Evolutionary conservation across 2,113 vertebrate species (phyloP).

Genomic region (Scortum barcoo): DNA sequence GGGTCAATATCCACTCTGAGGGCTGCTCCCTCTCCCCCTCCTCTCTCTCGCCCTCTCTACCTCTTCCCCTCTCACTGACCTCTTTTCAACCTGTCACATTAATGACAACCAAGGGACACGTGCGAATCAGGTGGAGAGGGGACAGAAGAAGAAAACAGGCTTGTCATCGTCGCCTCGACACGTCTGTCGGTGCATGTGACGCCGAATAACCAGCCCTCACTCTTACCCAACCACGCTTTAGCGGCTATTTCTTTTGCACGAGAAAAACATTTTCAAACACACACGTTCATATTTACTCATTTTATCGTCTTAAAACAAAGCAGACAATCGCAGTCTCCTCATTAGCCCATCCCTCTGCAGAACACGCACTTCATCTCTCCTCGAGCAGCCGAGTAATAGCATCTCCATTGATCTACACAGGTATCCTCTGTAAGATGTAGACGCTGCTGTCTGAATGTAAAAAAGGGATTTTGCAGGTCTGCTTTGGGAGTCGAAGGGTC

Average conservation of each 20-base stretch:
- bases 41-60: neutral
- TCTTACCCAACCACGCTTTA: neutral
- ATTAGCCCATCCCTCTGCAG: conserved; percentile 32
- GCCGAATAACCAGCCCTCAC: neutral
- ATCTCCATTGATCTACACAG: conserved; percentile 54
- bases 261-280: neutral
- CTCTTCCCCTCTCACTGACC: conserved; percentile 5
- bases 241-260: neutral
- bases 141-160: neutral
- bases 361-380: conserved; percentile 18
- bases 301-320: conserved; percentile 52
- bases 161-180: neutral
- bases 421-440: conserved; percentile 22
- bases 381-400: conserved; percentile 12
- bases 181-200: conserved; percentile 15
- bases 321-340: conserved; percentile 33
- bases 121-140: neutral
- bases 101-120: neutral
- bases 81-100: conserved; percentile 47
- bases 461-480: conserved; percentile 15
- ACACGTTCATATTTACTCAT: conserved; percentile 10
- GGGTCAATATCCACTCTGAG: conserved; percentile 26
- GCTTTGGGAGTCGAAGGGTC: neutral
- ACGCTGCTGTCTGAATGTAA: conserved; percentile 51
- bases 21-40: neutral